Evolutionary conservation across 1,140 invertebrate species (phyloP).

Genomic region (Calephelis nemesis): DNA sequence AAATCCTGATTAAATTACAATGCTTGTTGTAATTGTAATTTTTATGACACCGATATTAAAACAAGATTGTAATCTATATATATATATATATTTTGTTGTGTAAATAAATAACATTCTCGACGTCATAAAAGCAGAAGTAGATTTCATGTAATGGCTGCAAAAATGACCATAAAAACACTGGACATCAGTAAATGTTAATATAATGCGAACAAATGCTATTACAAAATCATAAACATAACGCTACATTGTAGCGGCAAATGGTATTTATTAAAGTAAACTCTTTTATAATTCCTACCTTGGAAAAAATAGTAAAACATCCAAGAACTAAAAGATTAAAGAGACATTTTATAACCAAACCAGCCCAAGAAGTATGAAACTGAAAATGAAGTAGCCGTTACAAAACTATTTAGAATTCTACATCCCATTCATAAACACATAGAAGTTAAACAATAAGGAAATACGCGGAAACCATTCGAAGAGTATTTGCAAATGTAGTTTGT

Average conservation of each 20-base stretch:
- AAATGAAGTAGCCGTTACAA: slow-evolving; percentile 47
- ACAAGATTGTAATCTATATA: neutral
- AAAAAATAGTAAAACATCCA: too few species aligned
- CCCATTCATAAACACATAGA: slow-evolving; percentile 62
- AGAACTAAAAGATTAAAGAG: slow-evolving; percentile 26
- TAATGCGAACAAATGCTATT: slow-evolving; percentile 27
- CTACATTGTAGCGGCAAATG: slow-evolving; percentile 14
- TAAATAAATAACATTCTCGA: neutral
- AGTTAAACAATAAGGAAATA: slow-evolving; percentile 73
- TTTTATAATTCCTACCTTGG: neutral
- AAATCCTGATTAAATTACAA: slow-evolving; percentile 6
- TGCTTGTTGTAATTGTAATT: neutral
- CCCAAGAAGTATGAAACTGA: neutral
- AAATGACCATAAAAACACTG: slow-evolving; percentile 27
- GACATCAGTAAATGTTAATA: slow-evolving; percentile 28
- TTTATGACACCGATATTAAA: neutral
- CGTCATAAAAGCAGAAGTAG: slow-evolving; percentile 1
- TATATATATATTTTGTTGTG: neutral
- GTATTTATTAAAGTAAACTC: neutral
- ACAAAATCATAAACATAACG: slow-evolving; percentile 23
- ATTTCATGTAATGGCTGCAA: slow-evolving; percentile 26
- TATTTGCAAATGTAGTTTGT: slow-evolving; percentile 66
- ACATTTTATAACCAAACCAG: slow-evolving; percentile 1
- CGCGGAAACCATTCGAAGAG: slow-evolving; percentile 67
- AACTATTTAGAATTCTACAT: slow-evolving; percentile 62